Evolutionary conservation across 2,797 vertebrate genomes (phyloP), one percentile per base, ranked within the genome.

Genomic region (Tiaroga cobitis): DNA sequence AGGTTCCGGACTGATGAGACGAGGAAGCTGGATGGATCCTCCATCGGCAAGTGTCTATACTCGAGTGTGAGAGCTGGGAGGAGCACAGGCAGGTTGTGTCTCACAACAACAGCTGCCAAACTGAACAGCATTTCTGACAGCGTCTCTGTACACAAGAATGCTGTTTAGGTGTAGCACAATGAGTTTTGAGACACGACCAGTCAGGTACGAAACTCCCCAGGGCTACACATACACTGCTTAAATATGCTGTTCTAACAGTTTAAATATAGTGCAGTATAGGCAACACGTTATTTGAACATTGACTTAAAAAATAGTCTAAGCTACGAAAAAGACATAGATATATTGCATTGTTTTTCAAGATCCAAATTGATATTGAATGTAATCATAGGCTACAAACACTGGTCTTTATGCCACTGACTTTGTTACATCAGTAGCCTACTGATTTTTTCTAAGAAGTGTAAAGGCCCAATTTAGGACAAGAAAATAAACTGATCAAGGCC

Each of bases 31-130:
- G 24, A 19, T 6, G 1, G 16, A n/a, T 80, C 61, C 26, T 51
- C 61, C 41, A 75, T 13, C 10, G 9, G 46, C n/a, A 81, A 26
- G 19, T 34, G 34, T 72, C 51, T 59, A 21, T 59, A 21, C 5
- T 3, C 34, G 37, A 41, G 67, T 56, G 61, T 41, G 19, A 41
- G 43, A 68, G 46, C 4, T 68, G 82, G 82, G 73, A 67, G 82
- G 82, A 83, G 82, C 72, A 65, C 24, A 41, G 1, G 49, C 56
- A 63, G 61, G 0, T 46, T 26, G 80, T 8, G 39, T 54, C 43
- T 51, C 21, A 37, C 43, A 67, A 32, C 59, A 46, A 16, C 37
- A 7, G 19, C 24, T 24, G n/a, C n/a, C 24, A 51, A 43, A 26
- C n/a, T 16, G 37, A n/a, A 54, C 67, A 32, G 68, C 34, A 54